Base-by-base conservation (phyloP, 2,113 vertebrate species). In the Dasyornis broadbenti region DNA sequence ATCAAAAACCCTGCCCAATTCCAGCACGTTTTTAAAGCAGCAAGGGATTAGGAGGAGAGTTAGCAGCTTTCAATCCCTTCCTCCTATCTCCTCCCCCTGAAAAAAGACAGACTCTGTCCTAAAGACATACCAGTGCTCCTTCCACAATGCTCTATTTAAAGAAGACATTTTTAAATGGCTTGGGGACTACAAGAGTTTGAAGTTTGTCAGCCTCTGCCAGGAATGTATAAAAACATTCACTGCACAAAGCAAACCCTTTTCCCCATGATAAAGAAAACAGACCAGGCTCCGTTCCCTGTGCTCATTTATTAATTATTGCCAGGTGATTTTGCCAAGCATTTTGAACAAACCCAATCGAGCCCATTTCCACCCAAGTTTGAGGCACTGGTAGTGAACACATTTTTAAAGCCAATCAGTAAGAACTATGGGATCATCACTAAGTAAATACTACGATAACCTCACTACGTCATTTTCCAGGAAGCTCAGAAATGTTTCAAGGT, bases 381-480 rank as follows among this genome's bases (percentile, higher is more conserved):
- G 76, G 79, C 45, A 68, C 66, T 69, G 61, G 73, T 26, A 73
- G 73, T 1, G 4, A 42, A 26, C 33, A 23, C 21, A 2, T 53
- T 56, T 87, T 61, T 57, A 31, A 75, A 76, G 86, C 47, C 37
- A 60, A 54, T 42, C 47, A 6, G 69, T 11, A 31, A 69, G 47
- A 79, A 76, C 54, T 13, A 14, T 1, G 42, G 91, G 75, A 75
- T 66, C 77, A 64, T 61, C 63, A 30, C 31, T 14, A 23, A 76
- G 78, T 47, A 85, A 95, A 81, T 64, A 52, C 72, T 13, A 69
- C 0, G 0, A 76, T 22, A 87, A 61, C 79, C 75, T 66, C 53
- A 2, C 71, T 9, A 49, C 33, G 13, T 89, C 83, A 88, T 90
- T 89, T 96, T 96, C 94, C 89, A 94, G 94, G 89, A 97, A 97